These are phyloP conservation scores for Pocillopora verrucosa DNA, from an alignment of 64 coral and sea anemone species.

Conservation along the genomic window DNA sequence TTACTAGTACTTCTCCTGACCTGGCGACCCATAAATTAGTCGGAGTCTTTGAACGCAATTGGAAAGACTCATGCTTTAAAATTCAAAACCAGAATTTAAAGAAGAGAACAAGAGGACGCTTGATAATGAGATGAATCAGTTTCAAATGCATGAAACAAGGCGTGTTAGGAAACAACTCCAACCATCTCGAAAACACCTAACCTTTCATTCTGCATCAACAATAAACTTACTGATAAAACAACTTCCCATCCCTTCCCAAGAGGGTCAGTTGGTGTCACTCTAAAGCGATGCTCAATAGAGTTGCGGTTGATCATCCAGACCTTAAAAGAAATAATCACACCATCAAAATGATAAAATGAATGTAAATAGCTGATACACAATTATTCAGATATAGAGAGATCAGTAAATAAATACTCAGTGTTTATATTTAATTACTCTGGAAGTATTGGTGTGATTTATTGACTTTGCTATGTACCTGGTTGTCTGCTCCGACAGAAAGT, in stretches of 20 bases:
- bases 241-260: slow-evolving; percentile 41
- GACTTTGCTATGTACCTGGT: slow-evolving; percentile 46
- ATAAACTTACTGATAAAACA: slow-evolving; percentile 40
- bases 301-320: slow-evolving; percentile 38
- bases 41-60: neutral
- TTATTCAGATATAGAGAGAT: no score
- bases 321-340: neutral
- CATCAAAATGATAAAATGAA: neutral
- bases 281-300: slow-evolving; percentile 30
- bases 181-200: neutral
- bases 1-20: no score
- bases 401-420: no score
- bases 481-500: slow-evolving; percentile 67
- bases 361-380: neutral
- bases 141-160: no score
- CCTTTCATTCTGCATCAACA: neutral
- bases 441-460: neutral
- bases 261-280: slow-evolving; percentile 37
- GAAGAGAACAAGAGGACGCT: no score
- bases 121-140: no score
- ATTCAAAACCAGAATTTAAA: neutral
- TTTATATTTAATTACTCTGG: no score
- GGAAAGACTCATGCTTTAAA: neutral
- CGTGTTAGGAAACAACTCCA: neutral
- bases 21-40: neutral